These are phyloP conservation scores for Datnioides undecimradiatus DNA, from an alignment of 2,113 vertebrate species.

Conservation along the genomic window DNA sequence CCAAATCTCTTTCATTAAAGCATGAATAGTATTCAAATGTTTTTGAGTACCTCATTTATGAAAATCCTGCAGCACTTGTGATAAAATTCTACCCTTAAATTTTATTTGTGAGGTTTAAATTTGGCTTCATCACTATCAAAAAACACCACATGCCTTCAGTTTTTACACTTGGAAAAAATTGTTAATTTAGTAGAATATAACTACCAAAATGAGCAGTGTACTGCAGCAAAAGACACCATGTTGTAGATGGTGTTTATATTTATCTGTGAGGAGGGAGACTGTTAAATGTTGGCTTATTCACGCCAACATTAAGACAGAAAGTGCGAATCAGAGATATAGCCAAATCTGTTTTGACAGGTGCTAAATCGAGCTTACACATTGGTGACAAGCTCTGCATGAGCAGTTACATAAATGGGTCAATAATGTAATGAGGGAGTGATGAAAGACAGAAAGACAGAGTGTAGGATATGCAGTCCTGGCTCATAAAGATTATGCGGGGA, in stretches of 20 bases:
- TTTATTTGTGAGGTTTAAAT: neutral
- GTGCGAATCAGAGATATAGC: neutral
- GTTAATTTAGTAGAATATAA: neutral
- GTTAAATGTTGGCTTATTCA: neutral
- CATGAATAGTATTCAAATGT: neutral
- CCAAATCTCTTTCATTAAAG: neutral
- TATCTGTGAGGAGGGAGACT: neutral
- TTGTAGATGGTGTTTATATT: neutral
- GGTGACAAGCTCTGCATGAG: conserved; percentile 3
- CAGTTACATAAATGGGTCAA: conserved; percentile 41
- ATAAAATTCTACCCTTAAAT: neutral
- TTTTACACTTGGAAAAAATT: neutral
- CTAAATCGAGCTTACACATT: conserved; percentile 16
- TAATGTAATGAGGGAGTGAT: neutral
- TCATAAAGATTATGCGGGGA: conserved; percentile 6
- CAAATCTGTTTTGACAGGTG: conserved; percentile 25
- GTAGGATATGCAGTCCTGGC: neutral
- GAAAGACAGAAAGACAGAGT: conserved; percentile 8
- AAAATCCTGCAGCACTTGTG: neutral
- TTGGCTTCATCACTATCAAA: neutral
- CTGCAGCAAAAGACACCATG: neutral
- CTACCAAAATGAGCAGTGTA: neutral
- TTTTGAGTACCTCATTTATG: neutral
- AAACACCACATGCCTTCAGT: neutral
- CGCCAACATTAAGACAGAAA: neutral